These are phyloP conservation scores for Tenthredo livida DNA, from an alignment of 2,888 invertebrate species.

Conservation along the genomic window DNA sequence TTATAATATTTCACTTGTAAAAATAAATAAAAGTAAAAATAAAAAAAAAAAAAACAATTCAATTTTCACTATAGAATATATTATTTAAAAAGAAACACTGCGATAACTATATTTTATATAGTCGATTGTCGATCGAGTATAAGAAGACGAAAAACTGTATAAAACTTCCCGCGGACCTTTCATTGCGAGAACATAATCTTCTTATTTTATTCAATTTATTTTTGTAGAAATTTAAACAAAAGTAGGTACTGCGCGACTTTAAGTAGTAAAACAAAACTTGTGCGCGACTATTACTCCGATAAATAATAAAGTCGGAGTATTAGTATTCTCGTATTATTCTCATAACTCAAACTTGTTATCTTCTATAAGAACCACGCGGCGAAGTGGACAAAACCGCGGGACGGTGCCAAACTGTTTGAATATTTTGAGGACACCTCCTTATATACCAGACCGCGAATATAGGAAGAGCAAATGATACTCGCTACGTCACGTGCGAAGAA, in stretches of 20 bases:
- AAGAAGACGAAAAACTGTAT: neutral
- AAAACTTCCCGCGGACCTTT: neutral
- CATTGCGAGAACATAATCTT: neutral
- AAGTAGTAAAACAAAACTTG: neutral
- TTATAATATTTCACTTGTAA: neutral
- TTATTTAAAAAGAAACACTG: neutral
- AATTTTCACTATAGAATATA: neutral
- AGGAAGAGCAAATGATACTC: slow-evolving; percentile 68
- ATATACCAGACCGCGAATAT: slow-evolving; percentile 69
- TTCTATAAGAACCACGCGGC: slow-evolving; percentile 18
- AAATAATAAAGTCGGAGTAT: neutral
- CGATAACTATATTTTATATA: slow-evolving; percentile 3
- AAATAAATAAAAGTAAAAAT: no score
- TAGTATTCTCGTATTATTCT: neutral
- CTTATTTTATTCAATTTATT: neutral
- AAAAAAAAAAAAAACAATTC: neutral
- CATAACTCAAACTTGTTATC: neutral
- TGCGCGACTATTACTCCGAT: neutral
- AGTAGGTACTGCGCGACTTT: neutral
- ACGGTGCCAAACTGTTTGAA: slow-evolving; percentile 69
- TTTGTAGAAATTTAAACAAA: neutral
- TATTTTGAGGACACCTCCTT: slow-evolving; percentile 70
- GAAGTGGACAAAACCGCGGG: slow-evolving; percentile 68
- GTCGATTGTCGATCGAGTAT: neutral
- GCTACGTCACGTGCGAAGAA: slow-evolving; percentile 3